Evolutionary conservation across 1,140 invertebrate species (phyloP), one percentile per base, ranked within the genome.

Genomic region (Mya arenaria): DNA sequence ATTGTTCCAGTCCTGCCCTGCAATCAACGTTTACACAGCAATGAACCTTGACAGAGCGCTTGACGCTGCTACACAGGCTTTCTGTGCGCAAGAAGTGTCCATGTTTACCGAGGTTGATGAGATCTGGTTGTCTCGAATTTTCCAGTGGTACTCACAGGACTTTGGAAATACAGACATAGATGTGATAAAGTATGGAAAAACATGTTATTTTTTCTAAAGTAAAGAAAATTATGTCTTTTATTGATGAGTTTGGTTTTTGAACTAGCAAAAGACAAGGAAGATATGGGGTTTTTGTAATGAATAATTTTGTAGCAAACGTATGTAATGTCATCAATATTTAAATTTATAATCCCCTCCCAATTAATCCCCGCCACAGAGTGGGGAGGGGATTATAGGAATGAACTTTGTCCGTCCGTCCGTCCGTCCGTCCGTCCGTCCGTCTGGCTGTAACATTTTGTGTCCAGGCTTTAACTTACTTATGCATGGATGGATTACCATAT

Each of bases 1-100:
- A n/a, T n/a, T n/a, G 23, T 86, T 84, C 19, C 83, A 92, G 90
- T 92, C 92, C 6, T 93, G 92, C 68, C 92, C 92, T 58, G 91
- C 91, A 1, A 91, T 93, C 58, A 87, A 90, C 81, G 88, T 92
- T 6, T 92, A 92, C 73, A 85, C 89, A 13, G 87, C 79, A 10
- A 83, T 83, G 0, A 92, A 92, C 71, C 60, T 92, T 3, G 91
- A 93, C 28, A 62, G 48, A 37, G 90, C 88, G 0, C 74, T 93
- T 44, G 86, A 89, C 25, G 71, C 73, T 17, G 91, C 92, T 19
- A 86, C 92, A 3, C 86, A 79, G 55, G 87, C 63, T 81, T 93
- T 91, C 87, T 91, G 91, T 84, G 74, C 84, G 62, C 86, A 91
- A 68, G 91, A 92, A 63, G 88, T 93, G 55, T 86, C 72, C 17